Conservation (phyloP, 2,888 invertebrate genomes). For the Stenolophus ochropezus region DNA sequence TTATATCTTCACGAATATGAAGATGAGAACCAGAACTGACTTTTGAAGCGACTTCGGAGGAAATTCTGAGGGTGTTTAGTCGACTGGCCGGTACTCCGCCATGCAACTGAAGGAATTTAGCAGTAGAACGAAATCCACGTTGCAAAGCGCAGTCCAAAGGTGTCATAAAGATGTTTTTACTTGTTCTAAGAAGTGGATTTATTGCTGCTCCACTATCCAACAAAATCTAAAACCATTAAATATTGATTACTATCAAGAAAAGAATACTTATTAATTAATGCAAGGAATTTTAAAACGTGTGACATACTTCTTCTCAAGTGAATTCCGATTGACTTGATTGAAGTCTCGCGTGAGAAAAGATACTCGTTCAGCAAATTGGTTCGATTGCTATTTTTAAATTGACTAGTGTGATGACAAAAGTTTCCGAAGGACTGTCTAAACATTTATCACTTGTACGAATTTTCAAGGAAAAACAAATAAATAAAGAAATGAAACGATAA, state of each 20-base stretch:
- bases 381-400: conserved; percentile 11
- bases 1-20: conserved; percentile 70
- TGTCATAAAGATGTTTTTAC: conserved; percentile 89
- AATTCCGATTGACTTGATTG: conserved; percentile 11
- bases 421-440: conserved; percentile 7
- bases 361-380: background rate
- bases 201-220: conserved; percentile 90
- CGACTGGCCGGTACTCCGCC: conserved; percentile 89
- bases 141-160: conserved; percentile 93
- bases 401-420: conserved; percentile 9
- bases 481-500: background rate
- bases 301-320: conserved; percentile 20
- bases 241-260: background rate
- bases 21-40: conserved; percentile 60
- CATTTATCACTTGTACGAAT: background rate
- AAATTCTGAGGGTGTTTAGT: conserved; percentile 68
- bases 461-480: background rate
- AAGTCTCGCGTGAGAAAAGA: conserved; percentile 10
- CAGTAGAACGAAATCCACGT: conserved; percentile 90
- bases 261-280: background rate
- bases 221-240: conserved; percentile 75
- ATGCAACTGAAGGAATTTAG: conserved; percentile 93
- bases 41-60: conserved; percentile 32
- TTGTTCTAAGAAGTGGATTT: conserved; percentile 88
- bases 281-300: background rate